Evolutionary conservation across 2,113 vertebrate species (phyloP).

Genomic region (Symphodus melops): DNA sequence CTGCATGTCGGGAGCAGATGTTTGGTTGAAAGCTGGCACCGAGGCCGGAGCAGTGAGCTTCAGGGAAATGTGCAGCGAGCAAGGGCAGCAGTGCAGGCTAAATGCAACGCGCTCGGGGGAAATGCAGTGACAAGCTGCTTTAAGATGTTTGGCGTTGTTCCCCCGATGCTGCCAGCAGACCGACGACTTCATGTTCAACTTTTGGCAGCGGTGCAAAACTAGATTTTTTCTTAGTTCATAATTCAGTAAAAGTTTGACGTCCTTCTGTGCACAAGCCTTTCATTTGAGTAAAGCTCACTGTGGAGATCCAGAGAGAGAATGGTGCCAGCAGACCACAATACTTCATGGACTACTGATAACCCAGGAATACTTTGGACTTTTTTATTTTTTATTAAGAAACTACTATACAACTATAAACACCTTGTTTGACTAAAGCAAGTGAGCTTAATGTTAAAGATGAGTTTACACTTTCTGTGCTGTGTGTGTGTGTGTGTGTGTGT

Average conservation of each 20-base stretch:
- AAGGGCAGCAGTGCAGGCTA: slow-evolving; percentile 41
- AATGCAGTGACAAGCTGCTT: slow-evolving; percentile 55
- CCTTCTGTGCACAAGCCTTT: background rate
- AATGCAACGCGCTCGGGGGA: slow-evolving; percentile 48
- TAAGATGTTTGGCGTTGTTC: slow-evolving; percentile 54
- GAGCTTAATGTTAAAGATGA: too few relatives aligned
- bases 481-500: too few relatives aligned
- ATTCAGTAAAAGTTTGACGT: slow-evolving; percentile 17
- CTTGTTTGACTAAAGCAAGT: too few relatives aligned
- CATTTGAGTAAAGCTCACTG: slow-evolving; percentile 6
- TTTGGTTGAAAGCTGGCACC: slow-evolving; percentile 51
- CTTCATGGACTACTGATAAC: background rate
- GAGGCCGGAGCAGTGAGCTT: slow-evolving; percentile 32
- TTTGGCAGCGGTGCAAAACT: slow-evolving; percentile 17
- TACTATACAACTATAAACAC: too few relatives aligned
- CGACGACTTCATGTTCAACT: background rate
- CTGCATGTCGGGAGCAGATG: slow-evolving; percentile 45
- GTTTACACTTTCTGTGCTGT: too few relatives aligned
- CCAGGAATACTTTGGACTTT: too few relatives aligned
- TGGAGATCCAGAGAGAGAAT: slow-evolving; percentile 6
- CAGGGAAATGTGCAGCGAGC: slow-evolving; percentile 45
- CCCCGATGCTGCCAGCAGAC: slow-evolving; percentile 8
- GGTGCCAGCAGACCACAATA: slow-evolving; percentile 14
- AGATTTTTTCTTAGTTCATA: slow-evolving; percentile 29
- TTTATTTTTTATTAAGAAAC: too few relatives aligned